A percentile compares a stretch with the other conserved stretches of the same genome.
Evolutionary conservation across 2,113 vertebrate genomes (phyloP).

Genomic region (Herpetotheres cachinnans): DNA sequence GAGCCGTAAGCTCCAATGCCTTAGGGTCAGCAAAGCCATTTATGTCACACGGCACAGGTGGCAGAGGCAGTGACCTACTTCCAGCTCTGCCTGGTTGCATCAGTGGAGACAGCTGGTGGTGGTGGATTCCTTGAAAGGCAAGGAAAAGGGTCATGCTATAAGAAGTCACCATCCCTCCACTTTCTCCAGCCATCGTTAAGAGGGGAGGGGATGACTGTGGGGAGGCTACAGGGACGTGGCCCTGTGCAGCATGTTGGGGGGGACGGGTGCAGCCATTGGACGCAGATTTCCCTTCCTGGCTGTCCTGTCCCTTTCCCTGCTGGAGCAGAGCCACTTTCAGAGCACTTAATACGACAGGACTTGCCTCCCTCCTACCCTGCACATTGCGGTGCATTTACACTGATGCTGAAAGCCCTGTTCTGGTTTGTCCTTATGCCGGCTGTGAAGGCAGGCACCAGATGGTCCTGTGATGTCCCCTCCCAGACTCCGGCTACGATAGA

Average conservation of each 20-base stretch:
- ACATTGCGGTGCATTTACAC: rapidly evolving
- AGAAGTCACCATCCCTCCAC: neutral
- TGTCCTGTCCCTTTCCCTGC: neutral
- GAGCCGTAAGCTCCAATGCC: neutral
- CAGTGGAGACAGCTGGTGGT: neutral
- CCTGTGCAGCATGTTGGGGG: neutral
- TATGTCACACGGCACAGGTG: neutral
- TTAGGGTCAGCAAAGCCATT: neutral
- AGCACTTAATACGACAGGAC: rapidly evolving
- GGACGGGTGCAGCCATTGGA: neutral
- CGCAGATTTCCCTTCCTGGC: neutral
- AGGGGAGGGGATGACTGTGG: neutral
- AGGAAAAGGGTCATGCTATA: neutral
- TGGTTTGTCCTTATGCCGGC: neutral
- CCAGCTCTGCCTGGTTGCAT: neutral
- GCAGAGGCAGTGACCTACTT: neutral
- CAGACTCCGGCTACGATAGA: neutral
- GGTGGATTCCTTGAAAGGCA: neutral
- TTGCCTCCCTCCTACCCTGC: neutral
- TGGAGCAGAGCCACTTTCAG: neutral
- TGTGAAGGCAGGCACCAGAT: neutral
- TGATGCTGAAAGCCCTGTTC: neutral
- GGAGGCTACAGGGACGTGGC: neutral
- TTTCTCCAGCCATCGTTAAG: neutral
- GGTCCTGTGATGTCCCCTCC: neutral